These are phyloP conservation scores for Diuraphis noxia DNA, from an alignment of 1,140 invertebrate genomes.

Conservation along the genomic window DNA sequence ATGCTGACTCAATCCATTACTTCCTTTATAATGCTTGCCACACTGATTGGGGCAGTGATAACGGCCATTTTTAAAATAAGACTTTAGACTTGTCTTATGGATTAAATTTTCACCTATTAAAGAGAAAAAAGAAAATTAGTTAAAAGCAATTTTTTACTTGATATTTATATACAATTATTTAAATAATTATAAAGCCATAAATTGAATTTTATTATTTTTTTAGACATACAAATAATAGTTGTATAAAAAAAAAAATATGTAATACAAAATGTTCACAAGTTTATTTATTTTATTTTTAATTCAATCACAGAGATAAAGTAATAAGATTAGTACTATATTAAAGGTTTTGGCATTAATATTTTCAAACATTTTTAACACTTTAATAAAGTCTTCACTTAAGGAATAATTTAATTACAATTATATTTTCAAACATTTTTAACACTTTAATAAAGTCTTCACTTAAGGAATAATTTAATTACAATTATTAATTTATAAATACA, in stretches of 20 bases:
- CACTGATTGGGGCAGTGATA: constrained; percentile 53
- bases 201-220: neutral
- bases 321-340: neutral
- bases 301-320: neutral
- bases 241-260: neutral
- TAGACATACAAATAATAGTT: neutral
- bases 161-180: neutral
- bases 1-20: constrained; percentile 59
- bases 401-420: neutral
- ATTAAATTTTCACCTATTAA: neutral
- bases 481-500: neutral
- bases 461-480: neutral
- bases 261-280: neutral
- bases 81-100: neutral
- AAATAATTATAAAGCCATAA: neutral
- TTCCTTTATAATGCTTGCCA: constrained; percentile 54
- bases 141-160: neutral
- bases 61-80: neutral
- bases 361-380: neutral
- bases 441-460: neutral
- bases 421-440: neutral
- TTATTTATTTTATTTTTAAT: neutral
- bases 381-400: neutral
- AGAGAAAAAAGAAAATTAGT: neutral
- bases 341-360: neutral